Evolutionary conservation across 2,888 invertebrate species (phyloP).

Genomic region (Athalia circularis): DNA sequence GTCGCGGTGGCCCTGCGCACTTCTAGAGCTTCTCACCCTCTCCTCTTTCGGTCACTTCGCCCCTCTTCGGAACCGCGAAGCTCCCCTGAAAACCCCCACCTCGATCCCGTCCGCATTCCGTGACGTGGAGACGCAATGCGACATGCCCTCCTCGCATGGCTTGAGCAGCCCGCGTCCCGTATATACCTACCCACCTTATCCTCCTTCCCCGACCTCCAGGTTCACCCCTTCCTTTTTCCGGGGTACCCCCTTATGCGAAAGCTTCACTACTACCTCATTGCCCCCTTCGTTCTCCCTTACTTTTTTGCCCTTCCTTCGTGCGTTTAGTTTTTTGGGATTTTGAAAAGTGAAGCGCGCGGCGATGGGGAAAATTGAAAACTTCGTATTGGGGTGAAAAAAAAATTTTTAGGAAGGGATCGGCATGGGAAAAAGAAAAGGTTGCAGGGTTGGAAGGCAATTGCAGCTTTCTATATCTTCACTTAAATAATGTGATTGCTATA

Average conservation of each 20-base stretch:
- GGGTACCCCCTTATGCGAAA: conserved; percentile 31
- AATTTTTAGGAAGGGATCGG: background rate
- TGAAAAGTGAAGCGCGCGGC: background rate
- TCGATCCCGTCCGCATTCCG: conserved; percentile 53
- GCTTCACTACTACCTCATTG: conserved; percentile 43
- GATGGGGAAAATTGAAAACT: conserved; percentile 39
- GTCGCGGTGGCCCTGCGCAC: conserved; percentile 58
- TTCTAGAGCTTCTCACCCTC: conserved; percentile 51
- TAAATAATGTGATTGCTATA: too few species aligned
- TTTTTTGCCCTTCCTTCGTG: too few species aligned
- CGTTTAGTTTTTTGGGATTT: too few species aligned
- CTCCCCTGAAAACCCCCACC: conserved; percentile 58
- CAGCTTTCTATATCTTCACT: background rate
- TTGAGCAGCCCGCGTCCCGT: background rate
- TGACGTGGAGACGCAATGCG: conserved; percentile 73
- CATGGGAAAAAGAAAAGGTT: background rate
- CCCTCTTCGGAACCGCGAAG: conserved; percentile 57
- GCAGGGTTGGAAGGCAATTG: background rate
- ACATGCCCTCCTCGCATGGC: conserved; percentile 63
- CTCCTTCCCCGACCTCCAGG: conserved; percentile 26
- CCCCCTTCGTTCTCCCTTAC: background rate
- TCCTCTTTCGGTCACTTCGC: conserved; percentile 50
- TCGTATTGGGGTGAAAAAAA: conserved; percentile 4
- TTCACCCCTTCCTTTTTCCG: background rate
- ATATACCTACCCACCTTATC: too few species aligned